A percentile compares a stretch with the other conserved stretches of the same genome.
Conservation (phyloP, 2,113 vertebrate genomes). For the Oncorhynchus masou region DNA sequence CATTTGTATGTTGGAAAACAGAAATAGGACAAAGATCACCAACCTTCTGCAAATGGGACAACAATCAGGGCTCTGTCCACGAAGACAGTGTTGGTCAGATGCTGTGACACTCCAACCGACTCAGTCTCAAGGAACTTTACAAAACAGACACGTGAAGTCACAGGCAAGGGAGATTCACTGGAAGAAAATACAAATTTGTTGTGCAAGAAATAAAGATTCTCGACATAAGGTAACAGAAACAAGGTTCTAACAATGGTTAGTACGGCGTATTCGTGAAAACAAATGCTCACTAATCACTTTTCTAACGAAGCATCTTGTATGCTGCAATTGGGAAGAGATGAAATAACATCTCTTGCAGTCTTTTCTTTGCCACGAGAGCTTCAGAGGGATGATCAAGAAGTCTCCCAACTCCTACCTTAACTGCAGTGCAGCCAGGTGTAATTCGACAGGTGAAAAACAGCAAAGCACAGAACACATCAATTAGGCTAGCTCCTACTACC, state of each 20-base stretch:
- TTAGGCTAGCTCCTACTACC: constrained; percentile 30
- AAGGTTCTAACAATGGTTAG: background rate
- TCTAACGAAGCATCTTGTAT: background rate
- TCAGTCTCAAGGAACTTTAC: constrained; percentile 99
- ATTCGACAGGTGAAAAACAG: constrained; percentile 58
- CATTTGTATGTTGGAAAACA: background rate
- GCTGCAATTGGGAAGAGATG: background rate
- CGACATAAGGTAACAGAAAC: background rate
- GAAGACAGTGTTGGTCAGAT: constrained; percentile 99
- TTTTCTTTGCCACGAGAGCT: constrained; percentile 24
- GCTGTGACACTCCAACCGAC: constrained; percentile 96
- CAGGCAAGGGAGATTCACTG: constrained; percentile 99
- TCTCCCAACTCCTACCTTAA: constrained; percentile 60
- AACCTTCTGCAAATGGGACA: constrained; percentile 99
- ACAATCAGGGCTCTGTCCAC: constrained; percentile 99
- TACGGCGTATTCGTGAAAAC: background rate
- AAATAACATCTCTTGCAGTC: constrained; percentile 14
- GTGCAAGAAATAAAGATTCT: constrained; percentile 69
- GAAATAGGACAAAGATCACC: constrained; percentile 59
- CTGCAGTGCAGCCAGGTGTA: constrained; percentile 59
- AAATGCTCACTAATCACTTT: background rate
- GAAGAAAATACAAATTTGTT: constrained; percentile 78
- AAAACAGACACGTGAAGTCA: constrained; percentile 99
- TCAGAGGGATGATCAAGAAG: constrained; percentile 13
- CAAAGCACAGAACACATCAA: constrained; percentile 65